phyloP scores from a whole-genome alignment of 2,113 vertebrate genomes.

The Madoqua kirkii region DNA sequence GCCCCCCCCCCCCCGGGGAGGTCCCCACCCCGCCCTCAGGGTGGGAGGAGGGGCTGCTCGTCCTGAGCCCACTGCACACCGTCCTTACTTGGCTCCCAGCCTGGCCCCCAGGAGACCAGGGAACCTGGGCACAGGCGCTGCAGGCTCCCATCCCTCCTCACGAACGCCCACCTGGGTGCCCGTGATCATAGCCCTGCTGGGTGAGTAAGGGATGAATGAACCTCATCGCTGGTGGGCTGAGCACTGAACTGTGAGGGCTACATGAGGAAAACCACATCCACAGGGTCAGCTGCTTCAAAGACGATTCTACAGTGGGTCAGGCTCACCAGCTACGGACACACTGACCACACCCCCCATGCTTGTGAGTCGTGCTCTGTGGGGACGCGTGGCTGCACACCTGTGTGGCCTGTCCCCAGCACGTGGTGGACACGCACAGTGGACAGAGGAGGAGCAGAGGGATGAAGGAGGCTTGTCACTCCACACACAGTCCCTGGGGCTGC shows the following conservation, averaged over 20 bases:
- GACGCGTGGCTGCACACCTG: background rate
- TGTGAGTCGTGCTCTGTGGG: accelerated
- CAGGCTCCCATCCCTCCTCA: background rate
- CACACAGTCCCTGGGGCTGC: background rate
- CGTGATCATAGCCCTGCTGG: background rate
- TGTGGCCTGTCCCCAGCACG: background rate
- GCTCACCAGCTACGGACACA: background rate
- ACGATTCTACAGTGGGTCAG: background rate
- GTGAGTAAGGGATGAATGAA: background rate
- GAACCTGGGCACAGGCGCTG: background rate
- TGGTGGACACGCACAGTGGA: background rate
- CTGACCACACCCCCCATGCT: background rate
- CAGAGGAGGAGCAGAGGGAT: background rate
- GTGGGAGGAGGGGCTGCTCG: background rate
- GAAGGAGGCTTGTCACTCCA: background rate
- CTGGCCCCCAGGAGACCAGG: background rate
- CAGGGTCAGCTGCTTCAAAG: background rate
- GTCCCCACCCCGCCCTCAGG: too few species aligned
- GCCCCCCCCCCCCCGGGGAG: too few species aligned
- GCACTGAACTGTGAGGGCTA: background rate
- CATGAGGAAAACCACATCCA: background rate
- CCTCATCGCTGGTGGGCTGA: background rate
- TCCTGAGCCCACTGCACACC: accelerated
- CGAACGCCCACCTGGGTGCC: background rate
- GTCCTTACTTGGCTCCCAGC: background rate